A percentile compares a stretch with the other conserved stretches of the same genome.
Conservation (phyloP, 2,888 invertebrate genomes). For the Pyralis farinalis region DNA sequence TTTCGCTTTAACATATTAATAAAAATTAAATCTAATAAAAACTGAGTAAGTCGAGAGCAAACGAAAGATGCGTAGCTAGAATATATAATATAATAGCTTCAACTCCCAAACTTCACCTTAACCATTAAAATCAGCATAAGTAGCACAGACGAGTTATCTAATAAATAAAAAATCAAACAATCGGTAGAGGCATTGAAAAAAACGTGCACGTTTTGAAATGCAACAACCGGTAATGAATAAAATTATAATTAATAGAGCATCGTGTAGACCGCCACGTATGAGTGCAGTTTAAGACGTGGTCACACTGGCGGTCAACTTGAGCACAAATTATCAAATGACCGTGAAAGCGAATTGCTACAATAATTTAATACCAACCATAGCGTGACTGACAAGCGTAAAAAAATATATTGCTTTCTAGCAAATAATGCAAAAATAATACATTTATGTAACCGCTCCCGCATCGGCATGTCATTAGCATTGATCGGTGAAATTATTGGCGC, state of each 20-base stretch:
- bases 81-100: no score
- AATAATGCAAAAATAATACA: conserved; percentile 1
- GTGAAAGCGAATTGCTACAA: neutral
- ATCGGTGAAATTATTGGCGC: neutral
- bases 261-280: neutral
- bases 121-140: no score
- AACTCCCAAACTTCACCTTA: no score
- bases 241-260: neutral
- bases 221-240: no score
- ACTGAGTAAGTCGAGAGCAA: no score
- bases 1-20: no score
- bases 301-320: neutral
- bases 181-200: no score
- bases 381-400: neutral
- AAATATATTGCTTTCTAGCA: neutral
- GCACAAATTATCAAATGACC: neutral
- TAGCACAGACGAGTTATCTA: no score
- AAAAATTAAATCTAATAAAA: no score
- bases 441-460: neutral
- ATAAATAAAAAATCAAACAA: no score
- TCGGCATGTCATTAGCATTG: neutral
- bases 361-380: neutral
- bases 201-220: no score
- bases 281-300: conserved; percentile 1
- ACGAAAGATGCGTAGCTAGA: no score